phyloP scores from a whole-genome alignment of 2,797 vertebrate species.

The Propithecus deckenii region DNA sequence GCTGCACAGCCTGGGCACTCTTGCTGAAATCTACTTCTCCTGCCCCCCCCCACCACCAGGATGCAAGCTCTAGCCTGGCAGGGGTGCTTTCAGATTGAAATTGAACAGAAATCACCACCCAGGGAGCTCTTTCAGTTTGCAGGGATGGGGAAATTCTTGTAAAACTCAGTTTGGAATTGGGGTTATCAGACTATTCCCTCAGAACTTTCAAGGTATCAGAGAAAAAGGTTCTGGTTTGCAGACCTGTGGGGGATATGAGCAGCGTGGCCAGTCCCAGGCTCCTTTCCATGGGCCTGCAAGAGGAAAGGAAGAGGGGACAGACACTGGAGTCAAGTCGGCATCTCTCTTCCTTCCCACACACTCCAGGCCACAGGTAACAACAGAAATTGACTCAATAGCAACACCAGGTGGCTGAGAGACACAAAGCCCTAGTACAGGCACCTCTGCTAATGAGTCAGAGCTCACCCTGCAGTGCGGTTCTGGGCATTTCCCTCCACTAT shows the following conservation, averaged over 20 bases:
- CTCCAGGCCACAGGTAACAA: background rate
- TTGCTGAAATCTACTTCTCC: conserved; percentile 27
- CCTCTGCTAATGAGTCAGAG: background rate
- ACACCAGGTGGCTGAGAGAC: conserved; percentile 60
- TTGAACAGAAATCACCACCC: background rate
- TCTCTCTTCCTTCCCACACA: background rate
- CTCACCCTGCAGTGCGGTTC: background rate
- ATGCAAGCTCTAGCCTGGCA: background rate
- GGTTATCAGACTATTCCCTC: background rate
- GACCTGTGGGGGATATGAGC: background rate
- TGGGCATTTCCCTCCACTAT: background rate
- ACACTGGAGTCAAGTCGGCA: background rate
- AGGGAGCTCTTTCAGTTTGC: background rate
- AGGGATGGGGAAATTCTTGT: background rate
- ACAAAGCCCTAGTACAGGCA: background rate
- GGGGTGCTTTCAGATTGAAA: background rate
- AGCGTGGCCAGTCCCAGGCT: background rate
- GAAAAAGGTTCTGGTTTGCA: background rate
- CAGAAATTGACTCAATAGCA: conserved; percentile 70
- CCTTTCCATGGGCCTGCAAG: background rate
- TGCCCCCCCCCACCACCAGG: background rate
- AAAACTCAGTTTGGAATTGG: background rate
- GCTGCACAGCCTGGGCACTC: background rate
- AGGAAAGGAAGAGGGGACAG: background rate
- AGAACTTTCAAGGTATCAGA: background rate